These are phyloP conservation scores for Callopanchax toddi DNA, from an alignment of 2,113 vertebrate genomes.

Conservation along the genomic window DNA sequence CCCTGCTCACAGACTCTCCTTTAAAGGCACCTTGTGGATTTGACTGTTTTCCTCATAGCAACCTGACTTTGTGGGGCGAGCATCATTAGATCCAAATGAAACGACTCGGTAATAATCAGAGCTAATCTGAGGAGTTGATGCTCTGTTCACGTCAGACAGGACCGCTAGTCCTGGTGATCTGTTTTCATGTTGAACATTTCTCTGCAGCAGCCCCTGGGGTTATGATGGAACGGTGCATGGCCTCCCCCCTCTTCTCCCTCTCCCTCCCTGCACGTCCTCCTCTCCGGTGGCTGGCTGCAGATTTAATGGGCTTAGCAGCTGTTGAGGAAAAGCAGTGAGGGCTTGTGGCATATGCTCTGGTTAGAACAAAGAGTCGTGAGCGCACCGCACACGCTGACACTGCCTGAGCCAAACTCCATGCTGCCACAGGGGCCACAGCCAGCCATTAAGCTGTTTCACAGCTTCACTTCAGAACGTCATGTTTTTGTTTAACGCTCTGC, in stretches of 20 bases:
- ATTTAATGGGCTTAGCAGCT: slow-evolving; percentile 80
- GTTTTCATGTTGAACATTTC: slow-evolving; percentile 54
- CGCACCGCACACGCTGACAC: slow-evolving; percentile 34
- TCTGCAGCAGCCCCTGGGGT: slow-evolving; percentile 58
- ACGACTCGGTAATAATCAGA: neutral
- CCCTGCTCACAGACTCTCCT: slow-evolving; percentile 38
- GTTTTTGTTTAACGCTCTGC: slow-evolving; percentile 2
- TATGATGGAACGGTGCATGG: slow-evolving; percentile 48
- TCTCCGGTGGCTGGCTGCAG: slow-evolving; percentile 72
- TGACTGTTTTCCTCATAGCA: slow-evolving; percentile 9
- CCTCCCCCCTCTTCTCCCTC: slow-evolving; percentile 35
- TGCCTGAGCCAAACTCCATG: slow-evolving; percentile 24
- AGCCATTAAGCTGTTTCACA: slow-evolving; percentile 55
- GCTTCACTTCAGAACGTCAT: slow-evolving; percentile 47
- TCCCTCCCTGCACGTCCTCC: slow-evolving; percentile 53
- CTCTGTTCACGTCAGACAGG: slow-evolving; percentile 4
- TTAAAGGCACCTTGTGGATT: slow-evolving; percentile 31
- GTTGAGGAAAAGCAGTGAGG: slow-evolving; percentile 74
- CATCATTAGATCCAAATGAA: slow-evolving; percentile 1
- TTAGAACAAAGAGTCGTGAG: slow-evolving; percentile 72
- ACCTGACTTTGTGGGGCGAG: neutral
- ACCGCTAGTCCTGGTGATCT: slow-evolving; percentile 40
- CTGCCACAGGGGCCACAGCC: slow-evolving; percentile 45
- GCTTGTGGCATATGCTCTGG: slow-evolving; percentile 76
- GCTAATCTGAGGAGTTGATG: slow-evolving; percentile 2